phyloP scores from a whole-genome alignment of 2,113 vertebrate species.

The Albula goreensis region DNA sequence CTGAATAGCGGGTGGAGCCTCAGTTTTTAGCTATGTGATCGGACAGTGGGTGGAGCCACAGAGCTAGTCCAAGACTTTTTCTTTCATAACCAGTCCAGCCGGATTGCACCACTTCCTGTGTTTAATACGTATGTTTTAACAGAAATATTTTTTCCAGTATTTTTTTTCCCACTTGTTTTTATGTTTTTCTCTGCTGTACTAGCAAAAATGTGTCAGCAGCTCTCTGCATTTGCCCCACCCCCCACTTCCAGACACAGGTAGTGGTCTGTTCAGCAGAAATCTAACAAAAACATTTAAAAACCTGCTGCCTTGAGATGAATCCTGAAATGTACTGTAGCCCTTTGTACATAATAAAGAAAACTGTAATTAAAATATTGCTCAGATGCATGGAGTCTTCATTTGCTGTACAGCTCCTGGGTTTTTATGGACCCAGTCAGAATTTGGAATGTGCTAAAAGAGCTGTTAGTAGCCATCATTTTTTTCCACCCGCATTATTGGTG shows the following conservation, averaged over 20 bases:
- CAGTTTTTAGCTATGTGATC: neutral
- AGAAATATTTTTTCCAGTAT: neutral
- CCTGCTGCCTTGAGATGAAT: constrained; percentile 51
- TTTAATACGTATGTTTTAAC: neutral
- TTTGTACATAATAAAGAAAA: constrained; percentile 87
- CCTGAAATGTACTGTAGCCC: constrained; percentile 84
- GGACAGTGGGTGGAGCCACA: neutral
- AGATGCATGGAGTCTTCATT: neutral
- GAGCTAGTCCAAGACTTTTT: neutral
- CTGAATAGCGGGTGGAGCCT: neutral
- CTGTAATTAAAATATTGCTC: constrained; percentile 87
- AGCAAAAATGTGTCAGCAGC: constrained; percentile 3
- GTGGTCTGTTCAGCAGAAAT: constrained; percentile 32
- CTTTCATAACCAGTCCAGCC: neutral
- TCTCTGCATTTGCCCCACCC: neutral
- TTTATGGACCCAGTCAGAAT: neutral
- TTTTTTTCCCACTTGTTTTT: neutral
- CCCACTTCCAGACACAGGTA: constrained; percentile 33
- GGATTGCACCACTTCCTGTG: neutral
- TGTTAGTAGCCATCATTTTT: neutral
- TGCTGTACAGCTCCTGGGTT: neutral
- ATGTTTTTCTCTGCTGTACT: constrained; percentile 12
- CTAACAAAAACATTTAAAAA: constrained; percentile 35
- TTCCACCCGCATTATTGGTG: too few relatives aligned
- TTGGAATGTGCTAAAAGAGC: neutral